Percentiles rank a stretch among this genome's conserved stretches.
Evolutionary conservation across 2,113 vertebrate genomes (phyloP).

Genomic region (Cepphus grylle): DNA sequence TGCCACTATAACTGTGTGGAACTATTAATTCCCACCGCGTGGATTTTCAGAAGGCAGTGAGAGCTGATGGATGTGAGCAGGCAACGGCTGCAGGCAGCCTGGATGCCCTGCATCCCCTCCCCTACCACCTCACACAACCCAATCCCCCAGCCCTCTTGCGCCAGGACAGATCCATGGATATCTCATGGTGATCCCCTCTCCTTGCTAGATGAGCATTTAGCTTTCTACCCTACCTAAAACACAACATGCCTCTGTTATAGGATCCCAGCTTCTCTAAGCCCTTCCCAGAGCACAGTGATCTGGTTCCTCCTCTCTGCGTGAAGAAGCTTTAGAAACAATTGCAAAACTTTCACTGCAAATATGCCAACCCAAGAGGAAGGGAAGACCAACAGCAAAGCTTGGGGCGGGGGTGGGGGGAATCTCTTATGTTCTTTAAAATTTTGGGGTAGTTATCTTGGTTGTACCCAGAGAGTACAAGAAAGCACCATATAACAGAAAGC

Average conservation of each 20-base stretch:
- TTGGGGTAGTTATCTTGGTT: neutral
- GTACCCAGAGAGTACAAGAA: neutral
- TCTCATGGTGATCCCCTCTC: neutral
- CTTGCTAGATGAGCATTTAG: neutral
- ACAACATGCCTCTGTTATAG: neutral
- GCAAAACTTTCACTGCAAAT: neutral
- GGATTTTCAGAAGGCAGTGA: neutral
- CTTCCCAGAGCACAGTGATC: neutral
- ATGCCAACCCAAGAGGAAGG: neutral
- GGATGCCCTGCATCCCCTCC: neutral
- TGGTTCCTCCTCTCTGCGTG: neutral
- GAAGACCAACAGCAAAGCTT: neutral
- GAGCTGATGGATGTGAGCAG: neutral
- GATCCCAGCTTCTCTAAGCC: neutral
- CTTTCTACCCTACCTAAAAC: neutral
- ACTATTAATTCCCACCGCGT: slow-evolving; percentile 9
- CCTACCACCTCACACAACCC: neutral
- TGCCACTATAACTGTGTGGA: slow-evolving; percentile 50
- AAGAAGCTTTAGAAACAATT: neutral
- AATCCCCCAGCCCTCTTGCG: neutral
- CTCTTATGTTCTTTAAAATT: neutral
- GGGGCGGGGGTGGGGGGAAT: neutral
- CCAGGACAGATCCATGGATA: neutral
- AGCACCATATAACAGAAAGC: fast-evolving
- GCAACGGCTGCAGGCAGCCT: neutral